Evolutionary conservation across 37 sponge, comb jelly and placozoan species (phyloP), one percentile per base, ranked within the genome.

Genomic region (Mnemiopsis leidyi): DNA sequence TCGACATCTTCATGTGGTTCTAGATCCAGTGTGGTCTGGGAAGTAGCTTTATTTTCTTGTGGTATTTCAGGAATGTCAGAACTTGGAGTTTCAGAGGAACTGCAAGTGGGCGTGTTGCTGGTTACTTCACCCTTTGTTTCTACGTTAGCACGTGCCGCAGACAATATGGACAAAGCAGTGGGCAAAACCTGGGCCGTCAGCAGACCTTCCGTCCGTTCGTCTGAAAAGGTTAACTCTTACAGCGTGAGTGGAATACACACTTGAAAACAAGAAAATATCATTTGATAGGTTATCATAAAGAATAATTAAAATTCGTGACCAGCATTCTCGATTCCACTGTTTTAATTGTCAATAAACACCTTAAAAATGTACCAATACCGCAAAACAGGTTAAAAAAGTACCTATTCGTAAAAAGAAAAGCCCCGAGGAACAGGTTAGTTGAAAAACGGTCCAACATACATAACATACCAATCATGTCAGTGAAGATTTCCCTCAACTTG

Each of bases 121-220:
- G 79, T 77, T 0, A 77, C 79, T 18, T 77, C 79, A 34, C 79
- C 79, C 36, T 77, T 77, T 26, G 79, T 77, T 32, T 77, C 79
- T 3, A 77, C 48, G 35, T 85, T 38, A n/a, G 90, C 39, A 21
- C 90, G 90, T 1, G 90, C 90, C 3, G 90, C 90, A 85, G 20
- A 32, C 26, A 85, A 61, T 28, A 85, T 85, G 1, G 90, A 85
- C 25, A 23, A n/a, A 21, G 90, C 90, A 39, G 90, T 85, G 25
- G 90, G 90, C 1, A 85, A 23, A n/a, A 85, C 90, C 16, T 35
- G 36, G 40, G 32, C n/a, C 1, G 61, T 39, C 90, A 85, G 2
- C 26, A 85, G 90, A 2, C 30, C 20, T 29, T 40, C 61, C 29
- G 90, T 85, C 25, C 35, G 36, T 40, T 85, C 48, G 3, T 85